A percentile compares a stretch with the other conserved stretches of the same genome.
These are phyloP conservation scores for Diorhabda sublineata DNA, from an alignment of 1,140 invertebrate genomes.

Conservation along the genomic window DNA sequence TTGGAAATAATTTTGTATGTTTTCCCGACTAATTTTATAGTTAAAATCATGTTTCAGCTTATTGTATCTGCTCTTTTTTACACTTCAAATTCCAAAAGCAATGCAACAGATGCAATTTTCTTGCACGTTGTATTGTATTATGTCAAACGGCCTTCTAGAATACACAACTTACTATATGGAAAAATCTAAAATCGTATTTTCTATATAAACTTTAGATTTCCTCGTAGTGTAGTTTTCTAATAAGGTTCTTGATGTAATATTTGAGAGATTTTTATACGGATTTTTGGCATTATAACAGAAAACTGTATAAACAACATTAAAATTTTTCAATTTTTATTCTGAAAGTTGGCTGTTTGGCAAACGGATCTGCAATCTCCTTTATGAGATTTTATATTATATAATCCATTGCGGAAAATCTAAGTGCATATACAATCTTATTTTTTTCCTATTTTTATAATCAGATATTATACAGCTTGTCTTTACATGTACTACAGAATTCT, in stretches of 20 bases:
- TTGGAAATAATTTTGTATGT: too few species aligned
- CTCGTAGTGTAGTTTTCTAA: not conserved
- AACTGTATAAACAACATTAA: not conserved
- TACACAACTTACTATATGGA: too few species aligned
- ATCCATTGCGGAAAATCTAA: not conserved
- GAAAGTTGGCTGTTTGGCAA: slow-evolving; percentile 1
- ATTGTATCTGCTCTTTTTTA: too few species aligned
- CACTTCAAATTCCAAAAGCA: too few species aligned
- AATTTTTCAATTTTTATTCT: not conserved
- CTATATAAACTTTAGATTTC: too few species aligned
- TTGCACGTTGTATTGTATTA: too few species aligned
- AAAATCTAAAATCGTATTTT: too few species aligned
- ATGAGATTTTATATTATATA: not conserved
- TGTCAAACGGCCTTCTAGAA: too few species aligned
- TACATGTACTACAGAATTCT: not conserved
- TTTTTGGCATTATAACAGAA: not conserved
- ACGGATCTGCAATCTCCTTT: not conserved
- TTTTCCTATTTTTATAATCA: not conserved
- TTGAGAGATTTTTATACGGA: not conserved
- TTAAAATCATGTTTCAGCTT: too few species aligned
- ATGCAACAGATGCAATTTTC: too few species aligned
- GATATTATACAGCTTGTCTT: not conserved
- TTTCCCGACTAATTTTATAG: too few species aligned
- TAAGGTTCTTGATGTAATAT: not conserved
- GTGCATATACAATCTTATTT: not conserved